Base-by-base conservation (phyloP, 2,797 vertebrate species). In the Melanotaenia parkinsoni region DNA sequence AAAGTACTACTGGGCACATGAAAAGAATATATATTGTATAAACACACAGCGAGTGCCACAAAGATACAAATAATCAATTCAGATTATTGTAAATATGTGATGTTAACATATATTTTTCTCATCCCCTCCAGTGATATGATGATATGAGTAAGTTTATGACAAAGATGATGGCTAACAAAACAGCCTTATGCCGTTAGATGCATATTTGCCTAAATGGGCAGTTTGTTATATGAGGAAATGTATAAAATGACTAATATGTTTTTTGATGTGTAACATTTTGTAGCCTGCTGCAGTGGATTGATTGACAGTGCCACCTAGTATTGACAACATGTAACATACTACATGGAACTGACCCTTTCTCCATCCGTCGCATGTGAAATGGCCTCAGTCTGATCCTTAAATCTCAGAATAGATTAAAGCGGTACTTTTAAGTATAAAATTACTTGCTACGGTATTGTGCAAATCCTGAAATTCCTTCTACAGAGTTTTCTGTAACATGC, bases 101-200 rank as follows among this genome's bases (percentile, higher is more conserved):
- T 73, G 77, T 77, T 71, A 58, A 82, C 70, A 53, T 77, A 72
- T 89, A 87, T 89, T 91, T 91, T 92, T 89, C 88, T 81, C 65
- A 84, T 73, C 16, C 76, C 71, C 83, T 77, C 67, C 83, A 76
- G 72, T 59, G 72, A 77, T 72, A 79, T 56, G 38, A 72, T 81
- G 37, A 79, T 88, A 63, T 83, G 76, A 84, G 85, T 83, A 57
- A 85, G 90, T 92, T 91, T 92, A 87, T 89, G 85, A 88, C 61
- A 68, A 87, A 81, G 79, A 82, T 22, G 43, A 78, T 76, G 80
- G 66, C 61, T 71, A 79, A 71, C 28, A 64, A 66, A 73, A 32
- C 16, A 61, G 63, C 54, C 54, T 58, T 70, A 37, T 82, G 82
- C 88, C 75, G 73, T 72, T 51, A 58, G 35, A 72, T 72, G 86